Conservation (phyloP, 1,140 invertebrate species). For the Littorina saxatilis region DNA sequence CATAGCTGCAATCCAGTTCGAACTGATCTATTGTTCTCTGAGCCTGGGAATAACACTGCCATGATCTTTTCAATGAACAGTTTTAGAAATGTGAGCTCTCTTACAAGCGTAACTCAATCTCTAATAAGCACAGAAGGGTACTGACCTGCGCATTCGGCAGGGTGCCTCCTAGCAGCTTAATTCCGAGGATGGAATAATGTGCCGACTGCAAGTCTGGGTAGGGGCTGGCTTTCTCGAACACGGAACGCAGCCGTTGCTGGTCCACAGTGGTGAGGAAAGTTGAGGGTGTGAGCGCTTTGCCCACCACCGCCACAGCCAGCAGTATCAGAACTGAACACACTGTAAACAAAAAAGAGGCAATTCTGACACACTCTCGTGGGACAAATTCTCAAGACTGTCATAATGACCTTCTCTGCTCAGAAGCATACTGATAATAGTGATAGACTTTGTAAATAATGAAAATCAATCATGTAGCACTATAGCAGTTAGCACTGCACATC, state of each 20-base stretch:
- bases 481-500: no score
- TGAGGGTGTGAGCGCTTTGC: slow-evolving; percentile 74
- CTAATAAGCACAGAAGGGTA: no score
- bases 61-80: no score
- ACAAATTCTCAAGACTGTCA: no score
- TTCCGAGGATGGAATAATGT: slow-evolving; percentile 80
- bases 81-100: no score
- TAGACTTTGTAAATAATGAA: no score
- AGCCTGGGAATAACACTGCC: neutral
- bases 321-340: slow-evolving; percentile 65
- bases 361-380: no score
- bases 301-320: slow-evolving; percentile 69
- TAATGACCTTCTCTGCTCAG: no score
- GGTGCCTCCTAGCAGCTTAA: slow-evolving; percentile 76
- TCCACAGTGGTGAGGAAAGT: slow-evolving; percentile 79
- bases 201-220: slow-evolving; percentile 77
- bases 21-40: no score
- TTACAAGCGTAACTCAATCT: no score
- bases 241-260: slow-evolving; percentile 77
- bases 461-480: no score
- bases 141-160: slow-evolving; percentile 77
- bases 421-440: no score
- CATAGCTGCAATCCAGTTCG: neutral
- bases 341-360: slow-evolving; percentile 57
- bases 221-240: slow-evolving; percentile 78